Evolutionary conservation across 1,140 invertebrate genomes (phyloP).

Genomic region (Spodoptera frugiperda): DNA sequence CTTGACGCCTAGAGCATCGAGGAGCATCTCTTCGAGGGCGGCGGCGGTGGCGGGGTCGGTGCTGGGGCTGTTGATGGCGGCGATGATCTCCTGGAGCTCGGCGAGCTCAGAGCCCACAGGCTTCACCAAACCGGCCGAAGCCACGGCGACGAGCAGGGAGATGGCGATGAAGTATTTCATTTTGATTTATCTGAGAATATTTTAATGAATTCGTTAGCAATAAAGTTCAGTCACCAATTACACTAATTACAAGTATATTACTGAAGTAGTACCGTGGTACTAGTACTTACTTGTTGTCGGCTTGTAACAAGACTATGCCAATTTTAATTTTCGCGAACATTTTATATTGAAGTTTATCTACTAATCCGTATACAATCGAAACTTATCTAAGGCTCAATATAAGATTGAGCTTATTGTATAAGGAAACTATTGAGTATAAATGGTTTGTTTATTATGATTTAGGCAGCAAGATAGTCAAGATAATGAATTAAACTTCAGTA

Average conservation of each 20-base stretch:
- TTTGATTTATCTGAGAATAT: constrained; percentile 52
- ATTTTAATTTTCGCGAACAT: background rate
- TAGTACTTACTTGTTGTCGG: constrained; percentile 24
- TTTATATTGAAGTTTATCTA: constrained; percentile 20
- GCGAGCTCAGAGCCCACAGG: constrained; percentile 47
- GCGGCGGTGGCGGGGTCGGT: constrained; percentile 73
- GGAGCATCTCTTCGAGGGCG: constrained; percentile 65
- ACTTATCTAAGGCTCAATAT: background rate
- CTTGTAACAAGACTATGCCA: constrained; percentile 12
- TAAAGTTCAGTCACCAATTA: background rate
- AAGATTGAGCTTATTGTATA: background rate
- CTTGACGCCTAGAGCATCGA: constrained; percentile 54
- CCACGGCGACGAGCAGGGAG: constrained; percentile 66
- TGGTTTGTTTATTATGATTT: too few species aligned
- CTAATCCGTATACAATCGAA: background rate
- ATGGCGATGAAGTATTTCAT: constrained; percentile 75
- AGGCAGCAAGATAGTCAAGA: too few species aligned
- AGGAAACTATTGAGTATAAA: too few species aligned
- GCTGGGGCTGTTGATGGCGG: constrained; percentile 72
- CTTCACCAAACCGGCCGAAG: constrained; percentile 58
- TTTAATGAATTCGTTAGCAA: background rate
- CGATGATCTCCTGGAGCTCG: constrained; percentile 67
- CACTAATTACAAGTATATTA: background rate
- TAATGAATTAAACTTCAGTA: too few species aligned
- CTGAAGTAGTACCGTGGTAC: background rate